Evolutionary conservation across 2,888 invertebrate genomes (phyloP).

Genomic region (Lycocerus yunnanus): DNA sequence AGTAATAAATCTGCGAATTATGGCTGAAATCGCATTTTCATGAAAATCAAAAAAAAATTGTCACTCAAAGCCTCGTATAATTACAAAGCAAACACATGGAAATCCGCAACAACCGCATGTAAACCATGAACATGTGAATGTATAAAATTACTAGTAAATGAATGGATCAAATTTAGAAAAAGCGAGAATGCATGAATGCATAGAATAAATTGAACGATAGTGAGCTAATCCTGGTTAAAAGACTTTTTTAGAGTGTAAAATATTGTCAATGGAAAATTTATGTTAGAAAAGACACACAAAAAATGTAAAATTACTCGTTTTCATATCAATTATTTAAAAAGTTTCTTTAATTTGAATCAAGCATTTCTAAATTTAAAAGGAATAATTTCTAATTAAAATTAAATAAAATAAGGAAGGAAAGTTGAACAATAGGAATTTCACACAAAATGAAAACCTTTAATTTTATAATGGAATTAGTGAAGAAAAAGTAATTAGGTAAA

Average conservation of each 20-base stretch:
- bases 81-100: slow-evolving; percentile 14
- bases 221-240: slow-evolving; percentile 33
- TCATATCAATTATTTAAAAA: neutral
- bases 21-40: neutral
- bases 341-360: neutral
- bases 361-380: neutral
- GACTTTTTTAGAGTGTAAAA: slow-evolving; percentile 17
- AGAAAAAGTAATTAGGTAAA: neutral
- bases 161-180: slow-evolving; percentile 19
- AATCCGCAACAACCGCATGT: slow-evolving; percentile 22
- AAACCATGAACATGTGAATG: slow-evolving; percentile 27
- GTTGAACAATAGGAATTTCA: neutral
- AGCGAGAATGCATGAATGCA: slow-evolving; percentile 30
- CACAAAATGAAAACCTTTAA: neutral
- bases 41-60: neutral
- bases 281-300: neutral
- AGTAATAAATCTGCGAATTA: neutral
- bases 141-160: slow-evolving; percentile 24
- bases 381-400: neutral
- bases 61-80: slow-evolving; percentile 15
- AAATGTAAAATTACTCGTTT: neutral
- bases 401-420: neutral
- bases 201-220: slow-evolving; percentile 33
- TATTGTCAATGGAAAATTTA: neutral
- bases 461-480: neutral